Base-by-base conservation (phyloP, 2,113 vertebrate species). In the Hippocampus comes region DNA sequence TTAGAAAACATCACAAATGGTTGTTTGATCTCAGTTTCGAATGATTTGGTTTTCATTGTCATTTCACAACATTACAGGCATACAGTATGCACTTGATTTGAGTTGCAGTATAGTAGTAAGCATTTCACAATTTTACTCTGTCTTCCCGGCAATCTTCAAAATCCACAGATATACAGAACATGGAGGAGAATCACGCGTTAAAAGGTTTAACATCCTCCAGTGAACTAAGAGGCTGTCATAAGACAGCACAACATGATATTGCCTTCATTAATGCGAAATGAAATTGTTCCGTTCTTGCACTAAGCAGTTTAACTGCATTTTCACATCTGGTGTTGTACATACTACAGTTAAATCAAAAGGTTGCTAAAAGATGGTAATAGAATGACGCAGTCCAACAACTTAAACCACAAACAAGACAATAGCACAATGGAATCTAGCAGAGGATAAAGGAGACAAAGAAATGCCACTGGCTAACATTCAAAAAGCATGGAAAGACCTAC, bases 361-460 rank as follows among this genome's bases (percentile, higher is more conserved):
- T 53, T 53, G 5, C 18, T 20, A 53, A 53, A 53, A 20, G 49
- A 53, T 17, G 49, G 18, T 8, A 53, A 53, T 43, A 53, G 17
- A 53, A 53, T 23, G 17, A 20, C 30, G 10, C 30, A 41, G 61
- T 63, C 15, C 56, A 70, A 18, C 27, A 27, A 41, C 57, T 76
- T 30, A 27, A 34, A 68, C 74, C 78, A 65, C 80, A 82, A 75
- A 76, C 23, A 55, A 69, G 73, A 77, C 70, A 70, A 67, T 17
- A 71, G 70, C 76, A 81, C 73, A 85, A 79, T 70, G 65, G 70
- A 70, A 82, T 84, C 75, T 74, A 68, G 59, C 7, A 78, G 70
- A 84, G 75, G 68, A 81, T 68, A 80, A 78, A 73, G 14, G 10
- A 71, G 68, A 76, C 73, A 73, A 61, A 41, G 80, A 38, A 71